These are phyloP conservation scores for Vireo altiloquus DNA, from an alignment of 2,113 vertebrate species.

Conservation along the genomic window DNA sequence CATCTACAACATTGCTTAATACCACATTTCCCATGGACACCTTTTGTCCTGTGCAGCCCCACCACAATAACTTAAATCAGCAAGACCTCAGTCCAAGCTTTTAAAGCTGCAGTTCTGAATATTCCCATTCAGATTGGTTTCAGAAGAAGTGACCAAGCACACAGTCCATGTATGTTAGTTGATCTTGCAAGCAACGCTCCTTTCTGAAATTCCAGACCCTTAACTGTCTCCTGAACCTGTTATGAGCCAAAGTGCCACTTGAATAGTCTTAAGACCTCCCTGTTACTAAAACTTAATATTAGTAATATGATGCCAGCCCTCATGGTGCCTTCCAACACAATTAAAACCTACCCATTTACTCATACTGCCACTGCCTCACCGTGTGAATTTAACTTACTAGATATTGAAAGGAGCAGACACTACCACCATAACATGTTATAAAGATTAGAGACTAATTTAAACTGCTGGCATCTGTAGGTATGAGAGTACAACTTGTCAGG, in stretches of 20 bases:
- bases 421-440: neutral
- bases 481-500: neutral
- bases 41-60: neutral
- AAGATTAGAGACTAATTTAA: neutral
- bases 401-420: neutral
- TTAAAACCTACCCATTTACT: neutral
- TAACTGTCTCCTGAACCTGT: neutral
- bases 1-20: neutral
- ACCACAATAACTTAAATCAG: neutral
- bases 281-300: neutral
- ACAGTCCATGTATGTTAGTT: neutral
- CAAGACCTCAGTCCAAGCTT: neutral
- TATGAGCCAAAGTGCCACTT: neutral
- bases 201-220: neutral
- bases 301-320: neutral
- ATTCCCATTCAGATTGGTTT: neutral
- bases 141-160: neutral
- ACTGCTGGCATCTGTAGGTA: neutral
- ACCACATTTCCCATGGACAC: neutral
- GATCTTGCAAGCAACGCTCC: neutral
- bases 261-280: neutral
- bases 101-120: neutral
- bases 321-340: accelerated
- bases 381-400: neutral
- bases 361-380: neutral